These are phyloP conservation scores for Lerista edwardsae DNA, from an alignment of 2,797 vertebrate genomes.

Conservation along the genomic window DNA sequence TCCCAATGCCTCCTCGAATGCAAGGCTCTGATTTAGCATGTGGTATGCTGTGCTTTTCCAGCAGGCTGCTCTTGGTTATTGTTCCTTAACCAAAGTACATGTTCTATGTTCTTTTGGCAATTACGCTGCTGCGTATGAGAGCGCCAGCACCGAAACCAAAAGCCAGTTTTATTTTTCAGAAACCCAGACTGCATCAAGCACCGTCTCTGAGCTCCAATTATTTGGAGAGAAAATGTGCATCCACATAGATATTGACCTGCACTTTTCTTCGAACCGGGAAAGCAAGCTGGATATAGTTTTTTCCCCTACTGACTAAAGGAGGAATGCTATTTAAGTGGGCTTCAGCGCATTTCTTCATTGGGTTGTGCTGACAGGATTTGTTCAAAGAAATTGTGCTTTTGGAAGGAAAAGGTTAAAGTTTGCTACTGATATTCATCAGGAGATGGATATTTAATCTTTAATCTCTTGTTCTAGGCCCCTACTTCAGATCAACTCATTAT, in stretches of 20 bases:
- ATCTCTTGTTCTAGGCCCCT: conserved; percentile 86
- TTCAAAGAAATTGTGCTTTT: conserved; percentile 78
- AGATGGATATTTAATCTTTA: conserved; percentile 89
- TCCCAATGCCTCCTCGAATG: conserved; percentile 72
- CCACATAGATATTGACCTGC: background rate
- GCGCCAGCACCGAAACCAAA: conserved; percentile 54
- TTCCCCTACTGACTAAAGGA: conserved; percentile 53
- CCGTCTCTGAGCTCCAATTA: conserved; percentile 56
- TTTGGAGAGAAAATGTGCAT: background rate
- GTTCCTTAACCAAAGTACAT: conserved; percentile 72
- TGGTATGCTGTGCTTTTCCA: conserved; percentile 68
- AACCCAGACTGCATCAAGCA: conserved; percentile 4
- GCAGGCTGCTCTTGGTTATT: conserved; percentile 72
- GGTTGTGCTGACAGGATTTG: conserved; percentile 60
- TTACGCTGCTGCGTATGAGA: conserved; percentile 56
- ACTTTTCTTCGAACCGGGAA: conserved; percentile 52
- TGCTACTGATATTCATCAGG: conserved; percentile 87
- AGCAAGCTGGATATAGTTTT: background rate
- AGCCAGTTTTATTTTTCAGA: conserved; percentile 43
- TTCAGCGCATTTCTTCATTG: conserved; percentile 65
- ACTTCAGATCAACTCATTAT: conserved; percentile 89
- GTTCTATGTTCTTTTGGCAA: conserved; percentile 61
- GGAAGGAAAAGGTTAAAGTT: conserved; percentile 88
- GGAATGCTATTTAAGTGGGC: conserved; percentile 62
- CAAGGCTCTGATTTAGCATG: conserved; percentile 73